Percentiles rank a stretch among this genome's conserved stretches.
phyloP scores from a whole-genome alignment of 2,797 vertebrate genomes.

The Leuciscus waleckii region DNA sequence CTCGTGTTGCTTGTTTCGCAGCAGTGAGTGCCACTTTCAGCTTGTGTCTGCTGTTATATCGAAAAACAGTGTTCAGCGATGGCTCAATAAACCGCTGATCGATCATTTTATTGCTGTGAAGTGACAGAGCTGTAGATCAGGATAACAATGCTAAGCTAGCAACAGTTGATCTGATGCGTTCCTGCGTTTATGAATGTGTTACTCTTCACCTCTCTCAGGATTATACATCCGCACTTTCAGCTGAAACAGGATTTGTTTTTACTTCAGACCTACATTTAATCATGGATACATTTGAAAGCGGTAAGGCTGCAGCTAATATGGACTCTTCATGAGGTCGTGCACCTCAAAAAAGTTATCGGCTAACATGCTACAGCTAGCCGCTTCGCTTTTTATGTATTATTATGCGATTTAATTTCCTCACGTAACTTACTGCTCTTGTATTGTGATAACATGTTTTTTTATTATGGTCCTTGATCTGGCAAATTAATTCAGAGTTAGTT shows the following conservation, averaged over 20 bases:
- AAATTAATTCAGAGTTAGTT: neutral
- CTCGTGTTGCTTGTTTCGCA: neutral
- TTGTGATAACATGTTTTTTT: neutral
- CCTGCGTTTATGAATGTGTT: neutral
- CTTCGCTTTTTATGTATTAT: too few relatives aligned
- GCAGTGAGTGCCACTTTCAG: neutral
- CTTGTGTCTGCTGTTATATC: neutral
- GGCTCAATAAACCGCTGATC: constrained; percentile 4
- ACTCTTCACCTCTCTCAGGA: neutral
- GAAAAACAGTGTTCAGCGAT: neutral
- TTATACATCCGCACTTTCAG: constrained; percentile 13
- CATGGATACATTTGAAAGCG: constrained; percentile 81
- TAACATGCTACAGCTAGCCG: constrained; percentile 36
- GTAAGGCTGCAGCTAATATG: constrained; percentile 65
- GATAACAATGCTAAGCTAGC: constrained; percentile 37
- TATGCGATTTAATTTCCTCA: neutral
- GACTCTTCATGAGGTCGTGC: neutral
- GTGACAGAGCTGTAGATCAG: neutral
- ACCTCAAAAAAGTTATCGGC: constrained; percentile 37
- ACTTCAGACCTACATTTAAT: constrained; percentile 33
- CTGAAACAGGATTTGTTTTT: neutral
- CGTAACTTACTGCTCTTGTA: neutral
- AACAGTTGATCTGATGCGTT: constrained; percentile 17
- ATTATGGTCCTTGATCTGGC: neutral
- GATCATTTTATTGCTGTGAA: neutral